Percentiles rank a stretch among this genome's conserved stretches.
Conservation (phyloP, 2,888 invertebrate species). For the Dromius quadrimaculatus region DNA sequence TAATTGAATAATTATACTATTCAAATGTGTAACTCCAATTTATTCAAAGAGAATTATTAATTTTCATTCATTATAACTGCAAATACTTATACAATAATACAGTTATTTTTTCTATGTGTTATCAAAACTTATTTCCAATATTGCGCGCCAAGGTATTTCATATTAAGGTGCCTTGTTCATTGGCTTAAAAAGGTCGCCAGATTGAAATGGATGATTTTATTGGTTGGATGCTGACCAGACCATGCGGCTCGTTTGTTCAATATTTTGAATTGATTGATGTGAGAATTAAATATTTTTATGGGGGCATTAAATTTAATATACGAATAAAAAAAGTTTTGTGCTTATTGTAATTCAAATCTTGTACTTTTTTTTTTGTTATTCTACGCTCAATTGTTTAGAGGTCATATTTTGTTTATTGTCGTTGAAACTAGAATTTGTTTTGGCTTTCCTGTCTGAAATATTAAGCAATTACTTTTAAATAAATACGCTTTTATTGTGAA, state of each 20-base stretch:
- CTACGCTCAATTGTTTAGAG: too few species aligned
- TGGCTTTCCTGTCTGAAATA: too few species aligned
- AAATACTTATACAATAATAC: not conserved
- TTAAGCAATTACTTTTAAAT: too few species aligned
- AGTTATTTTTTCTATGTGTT: constrained; percentile 14
- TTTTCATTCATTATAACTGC: constrained; percentile 27
- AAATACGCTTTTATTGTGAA: too few species aligned
- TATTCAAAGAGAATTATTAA: constrained; percentile 19
- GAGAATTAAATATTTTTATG: constrained; percentile 25
- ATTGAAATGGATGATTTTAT: constrained; percentile 51
- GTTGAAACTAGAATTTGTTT: too few species aligned
- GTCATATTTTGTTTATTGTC: too few species aligned
- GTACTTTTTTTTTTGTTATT: too few species aligned
- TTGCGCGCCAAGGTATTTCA: constrained; percentile 35
- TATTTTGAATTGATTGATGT: constrained; percentile 3
- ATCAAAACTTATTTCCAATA: constrained; percentile 37
- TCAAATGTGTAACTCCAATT: constrained; percentile 12
- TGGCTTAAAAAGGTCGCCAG: constrained; percentile 55
- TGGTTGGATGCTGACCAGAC: constrained; percentile 56
- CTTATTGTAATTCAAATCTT: too few species aligned
- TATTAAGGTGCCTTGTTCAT: constrained; percentile 37
- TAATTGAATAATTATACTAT: constrained; percentile 5
- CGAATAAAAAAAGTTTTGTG: too few species aligned
- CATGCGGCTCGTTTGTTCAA: constrained; percentile 52
- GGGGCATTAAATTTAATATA: constrained; percentile 32